Conservation (phyloP, 2,113 vertebrate genomes). For the Sus scrofa region DNA sequence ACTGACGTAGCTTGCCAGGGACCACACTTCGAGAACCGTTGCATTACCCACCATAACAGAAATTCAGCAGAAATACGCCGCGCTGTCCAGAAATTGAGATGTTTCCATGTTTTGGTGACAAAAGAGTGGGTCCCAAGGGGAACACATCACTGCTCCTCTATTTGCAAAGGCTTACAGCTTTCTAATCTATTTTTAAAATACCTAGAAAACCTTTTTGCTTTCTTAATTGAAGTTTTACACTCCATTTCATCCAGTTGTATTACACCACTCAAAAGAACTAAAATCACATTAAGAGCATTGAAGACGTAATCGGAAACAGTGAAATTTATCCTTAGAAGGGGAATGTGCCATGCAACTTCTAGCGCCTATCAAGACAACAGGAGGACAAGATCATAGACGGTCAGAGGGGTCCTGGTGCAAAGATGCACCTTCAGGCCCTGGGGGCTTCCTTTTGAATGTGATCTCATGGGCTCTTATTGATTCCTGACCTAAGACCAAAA, state of each 20-base stretch:
- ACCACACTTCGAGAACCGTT: neutral
- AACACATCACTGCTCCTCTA: neutral
- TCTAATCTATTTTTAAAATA: conserved; percentile 9
- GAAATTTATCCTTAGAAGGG: neutral
- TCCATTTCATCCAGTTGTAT: neutral
- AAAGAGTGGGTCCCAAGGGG: neutral
- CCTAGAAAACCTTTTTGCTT: neutral
- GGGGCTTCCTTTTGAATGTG: neutral
- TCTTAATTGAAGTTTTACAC: conserved; percentile 17
- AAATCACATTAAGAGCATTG: neutral
- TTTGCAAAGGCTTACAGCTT: neutral
- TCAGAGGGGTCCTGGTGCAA: neutral
- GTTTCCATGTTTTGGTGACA: neutral
- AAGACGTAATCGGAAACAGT: neutral
- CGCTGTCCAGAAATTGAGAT: neutral
- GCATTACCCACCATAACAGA: neutral
- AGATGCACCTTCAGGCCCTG: neutral
- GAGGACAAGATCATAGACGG: neutral
- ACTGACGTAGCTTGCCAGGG: neutral
- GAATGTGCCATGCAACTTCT: neutral
- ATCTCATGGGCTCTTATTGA: neutral
- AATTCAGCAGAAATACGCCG: neutral
- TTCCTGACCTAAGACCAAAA: neutral
- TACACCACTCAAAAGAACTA: neutral
- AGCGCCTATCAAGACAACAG: neutral